These are phyloP conservation scores for Notothenia rossii DNA, from an alignment of 2,113 vertebrate genomes.

Conservation along the genomic window DNA sequence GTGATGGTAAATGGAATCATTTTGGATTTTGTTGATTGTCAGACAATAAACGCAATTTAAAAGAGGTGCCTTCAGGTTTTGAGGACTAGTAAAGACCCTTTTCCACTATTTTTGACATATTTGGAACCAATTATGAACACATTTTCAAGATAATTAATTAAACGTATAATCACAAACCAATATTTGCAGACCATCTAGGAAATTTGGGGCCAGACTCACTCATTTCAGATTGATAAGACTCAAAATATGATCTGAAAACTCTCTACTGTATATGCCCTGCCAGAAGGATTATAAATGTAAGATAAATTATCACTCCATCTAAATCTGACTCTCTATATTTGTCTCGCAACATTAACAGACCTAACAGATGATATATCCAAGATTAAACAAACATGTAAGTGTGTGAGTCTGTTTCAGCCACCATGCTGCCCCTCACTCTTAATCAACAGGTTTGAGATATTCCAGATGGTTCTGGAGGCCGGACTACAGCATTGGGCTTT, in stretches of 20 bases:
- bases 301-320: constrained; percentile 34
- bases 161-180: background rate
- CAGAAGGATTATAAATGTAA: background rate
- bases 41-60: background rate
- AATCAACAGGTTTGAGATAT: constrained; percentile 69
- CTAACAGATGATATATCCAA: constrained; percentile 38
- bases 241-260: background rate
- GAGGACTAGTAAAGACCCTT: background rate
- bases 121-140: background rate
- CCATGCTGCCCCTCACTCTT: constrained; percentile 16
- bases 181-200: background rate
- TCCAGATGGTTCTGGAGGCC: constrained; percentile 50
- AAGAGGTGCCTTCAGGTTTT: background rate
- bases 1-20: background rate
- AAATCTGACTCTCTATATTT: constrained; percentile 52
- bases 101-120: background rate
- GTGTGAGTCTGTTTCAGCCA: background rate
- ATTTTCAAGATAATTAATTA: background rate
- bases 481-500: constrained; percentile 26
- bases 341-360: constrained; percentile 43
- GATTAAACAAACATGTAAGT: constrained; percentile 38
- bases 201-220: background rate
- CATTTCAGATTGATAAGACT: background rate
- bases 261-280: background rate
- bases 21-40: background rate